Evolutionary conservation across 2,888 invertebrate genomes (phyloP), one percentile per base, ranked within the genome.

Genomic region (Conchocele bisecta): DNA sequence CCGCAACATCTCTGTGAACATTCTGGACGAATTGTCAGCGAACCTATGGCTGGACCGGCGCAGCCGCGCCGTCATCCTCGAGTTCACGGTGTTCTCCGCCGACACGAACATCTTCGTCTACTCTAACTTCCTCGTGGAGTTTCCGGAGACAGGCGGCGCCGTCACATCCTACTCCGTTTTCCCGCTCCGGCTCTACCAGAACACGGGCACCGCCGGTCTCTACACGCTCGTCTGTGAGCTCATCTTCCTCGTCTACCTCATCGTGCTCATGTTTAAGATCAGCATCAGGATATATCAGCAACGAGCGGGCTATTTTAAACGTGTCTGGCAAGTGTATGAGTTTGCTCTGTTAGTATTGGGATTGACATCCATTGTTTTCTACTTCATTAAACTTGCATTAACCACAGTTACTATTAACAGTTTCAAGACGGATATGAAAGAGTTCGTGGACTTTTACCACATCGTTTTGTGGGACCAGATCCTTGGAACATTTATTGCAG

Each of bases 81-180:
- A 88, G 60, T 86, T 86, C 48, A 86, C 84, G 15, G 42, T 88
- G 6, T 87, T 85, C 66, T 85, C 82, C 48, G 65, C 81, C 17
- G 81, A 83, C 39, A 72, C 79, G 0, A 88, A 88, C 63, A 54
- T 86, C 54, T 89, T 89, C 60, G 73, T 79, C 6, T 84, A 84
- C 51, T 76, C 81, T 35, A 76, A 76, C 48, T 82, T 85, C 20
- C 56, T 86, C 24, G 65, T 83, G 1, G 82, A 78, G 22, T 74
- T 74, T 44, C 67, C 70, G 15, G 61, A 78, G 63, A 69, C 67
- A 20, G 79, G 82, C 1, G 79, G 77, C 6, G 70, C 73, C 11
- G 50, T 75, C 17, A 75, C 69, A 2, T 68, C 74, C 9, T 69
- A 56, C 28, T 57, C 59, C 9, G 66, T 69, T 1, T 69, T 75